Conservation (phyloP, 2,113 vertebrate genomes). For the Rafetus swinhoei region DNA sequence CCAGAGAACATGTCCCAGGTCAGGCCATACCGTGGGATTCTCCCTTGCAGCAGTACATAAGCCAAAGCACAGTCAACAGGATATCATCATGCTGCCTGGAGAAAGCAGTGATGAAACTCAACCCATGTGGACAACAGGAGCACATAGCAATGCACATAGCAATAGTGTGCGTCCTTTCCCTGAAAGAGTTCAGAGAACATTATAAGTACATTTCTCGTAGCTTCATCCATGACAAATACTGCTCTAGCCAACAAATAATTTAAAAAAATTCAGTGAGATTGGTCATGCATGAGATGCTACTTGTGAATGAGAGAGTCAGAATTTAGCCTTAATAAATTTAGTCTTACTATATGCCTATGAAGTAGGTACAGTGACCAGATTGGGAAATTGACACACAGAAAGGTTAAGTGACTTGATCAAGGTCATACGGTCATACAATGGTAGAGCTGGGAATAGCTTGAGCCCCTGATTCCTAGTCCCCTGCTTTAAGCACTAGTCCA, state of each 20-base stretch:
- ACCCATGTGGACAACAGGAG: neutral
- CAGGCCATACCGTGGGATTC: neutral
- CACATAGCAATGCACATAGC: neutral
- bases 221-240: conserved; percentile 25
- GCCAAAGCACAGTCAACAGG: neutral
- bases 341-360: conserved; percentile 6
- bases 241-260: neutral
- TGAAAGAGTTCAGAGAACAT: neutral
- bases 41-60: neutral
- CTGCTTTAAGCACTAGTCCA: neutral
- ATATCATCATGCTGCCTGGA: neutral
- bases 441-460: conserved; percentile 50
- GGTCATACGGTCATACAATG: conserved; percentile 60
- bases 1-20: accelerated
- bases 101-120: neutral
- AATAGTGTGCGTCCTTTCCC: neutral
- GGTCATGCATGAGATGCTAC: conserved; percentile 27
- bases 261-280: conserved; percentile 14
- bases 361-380: conserved; percentile 36
- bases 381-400: conserved; percentile 58
- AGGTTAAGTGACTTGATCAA: conserved; percentile 57
- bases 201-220: neutral
- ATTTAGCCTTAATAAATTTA: conserved; percentile 51
- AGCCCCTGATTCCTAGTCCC: conserved; percentile 22
- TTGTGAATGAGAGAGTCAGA: conserved; percentile 19